Evolutionary conservation across 1,140 invertebrate genomes (phyloP), one percentile per base, ranked within the genome.

Genomic region (Aphidius ervi): DNA sequence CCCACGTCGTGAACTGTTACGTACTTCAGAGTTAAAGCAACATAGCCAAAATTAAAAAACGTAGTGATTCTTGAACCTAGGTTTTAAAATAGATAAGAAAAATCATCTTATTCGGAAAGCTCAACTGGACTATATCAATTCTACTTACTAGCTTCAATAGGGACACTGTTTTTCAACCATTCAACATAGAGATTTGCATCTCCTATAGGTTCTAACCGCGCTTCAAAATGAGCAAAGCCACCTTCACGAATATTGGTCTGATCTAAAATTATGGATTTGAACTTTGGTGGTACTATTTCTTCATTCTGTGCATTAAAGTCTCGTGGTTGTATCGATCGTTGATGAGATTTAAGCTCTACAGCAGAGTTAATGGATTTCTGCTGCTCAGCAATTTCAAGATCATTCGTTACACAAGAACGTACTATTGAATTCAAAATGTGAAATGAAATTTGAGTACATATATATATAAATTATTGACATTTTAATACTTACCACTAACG

Each of bases 1-100:
- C 97, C 97, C 55, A 91, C 87, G 81, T 99, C 97, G 62, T 93
- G 88, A 40, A 90, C 83, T 9, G 91, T 92, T 8, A 97, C 89
- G 64, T 93, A 91, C 73, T 97, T 95, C 60, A 99, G 94, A 10
- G 95, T 97, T 52, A 99, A 76, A 1, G 96, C 96, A 62, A 98
- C 94, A 71, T 97, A 97, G 50, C 95, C 95, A 75, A 97, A 97
- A 73, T 97, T 97, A 75, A 95, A 95, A 83, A 96, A 96, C 42
- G 90, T 92, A 61, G 94, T 96, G 56, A 94, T 96, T 75, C 95
- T 86, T 43, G 93, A 95, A 81, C 86, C 85, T 86, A 4, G 23
- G 23, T 31, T 31, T 31, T 64, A 20, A 72, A 71, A 63, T 42
- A 63, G 65, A 59, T 56, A 61, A 50, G 9, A 59, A 66, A 56